Percentiles rank a stretch among this genome's conserved stretches.
Conservation (phyloP, 1,140 invertebrate genomes). For the Varroa destructor region DNA sequence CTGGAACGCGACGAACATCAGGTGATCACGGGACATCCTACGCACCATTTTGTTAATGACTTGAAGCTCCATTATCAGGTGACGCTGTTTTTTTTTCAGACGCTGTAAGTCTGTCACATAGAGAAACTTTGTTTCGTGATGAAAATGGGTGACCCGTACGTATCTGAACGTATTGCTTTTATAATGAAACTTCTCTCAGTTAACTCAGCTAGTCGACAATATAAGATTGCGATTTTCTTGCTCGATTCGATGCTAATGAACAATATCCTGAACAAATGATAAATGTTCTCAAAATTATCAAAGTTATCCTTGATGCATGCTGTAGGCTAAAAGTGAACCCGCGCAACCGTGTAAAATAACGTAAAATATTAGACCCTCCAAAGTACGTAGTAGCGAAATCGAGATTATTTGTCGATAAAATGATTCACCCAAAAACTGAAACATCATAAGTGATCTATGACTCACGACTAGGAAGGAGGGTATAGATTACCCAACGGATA, state of each 20-base stretch:
- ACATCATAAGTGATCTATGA: no score
- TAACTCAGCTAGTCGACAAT: neutral
- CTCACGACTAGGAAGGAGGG: no score
- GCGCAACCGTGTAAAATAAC: no score
- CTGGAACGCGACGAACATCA: constrained; percentile 7
- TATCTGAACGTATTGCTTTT: neutral
- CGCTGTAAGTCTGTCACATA: neutral
- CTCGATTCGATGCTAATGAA: neutral
- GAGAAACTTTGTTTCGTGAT: neutral
- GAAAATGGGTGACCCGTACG: constrained; percentile 1
- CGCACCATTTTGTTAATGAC: neutral
- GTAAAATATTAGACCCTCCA: no score
- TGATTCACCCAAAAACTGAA: no score
- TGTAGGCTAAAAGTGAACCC: no score
- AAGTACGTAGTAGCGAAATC: no score
- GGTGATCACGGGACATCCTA: neutral
- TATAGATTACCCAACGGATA: no score
- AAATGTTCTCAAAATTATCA: no score
- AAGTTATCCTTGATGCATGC: no score
- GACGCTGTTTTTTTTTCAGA: neutral
- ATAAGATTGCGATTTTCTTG: neutral
- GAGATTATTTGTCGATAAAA: no score
- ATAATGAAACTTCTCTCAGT: neutral
- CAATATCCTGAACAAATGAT: no score
- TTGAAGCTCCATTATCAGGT: neutral